These are phyloP conservation scores for Petrocephalus sullivani DNA, from an alignment of 2,797 vertebrate species.

Conservation along the genomic window DNA sequence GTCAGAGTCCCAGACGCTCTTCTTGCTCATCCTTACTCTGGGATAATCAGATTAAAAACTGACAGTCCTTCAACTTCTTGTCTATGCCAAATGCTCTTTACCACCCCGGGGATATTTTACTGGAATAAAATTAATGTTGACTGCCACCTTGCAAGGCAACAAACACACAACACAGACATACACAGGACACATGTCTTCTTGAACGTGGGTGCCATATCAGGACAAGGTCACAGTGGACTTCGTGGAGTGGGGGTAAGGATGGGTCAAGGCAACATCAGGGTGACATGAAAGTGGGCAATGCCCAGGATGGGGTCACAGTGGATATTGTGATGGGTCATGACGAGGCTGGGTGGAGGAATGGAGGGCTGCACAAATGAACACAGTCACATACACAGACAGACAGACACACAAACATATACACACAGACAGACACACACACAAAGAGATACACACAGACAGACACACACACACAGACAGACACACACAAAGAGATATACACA, in stretches of 20 bases:
- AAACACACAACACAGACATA: not conserved
- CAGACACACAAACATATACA: not conserved
- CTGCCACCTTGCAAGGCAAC: not conserved
- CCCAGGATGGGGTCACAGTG: not conserved
- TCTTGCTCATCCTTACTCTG: slow-evolving; percentile 28
- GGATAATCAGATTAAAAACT: not conserved
- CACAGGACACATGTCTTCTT: not conserved
- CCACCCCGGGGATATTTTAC: not conserved
- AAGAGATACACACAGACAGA: not conserved
- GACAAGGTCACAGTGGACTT: not conserved
- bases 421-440: not conserved
- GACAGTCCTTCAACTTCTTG: not conserved
- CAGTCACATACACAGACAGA: not conserved
- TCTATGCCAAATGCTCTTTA: not conserved
- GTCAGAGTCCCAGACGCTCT: slow-evolving; percentile 28
- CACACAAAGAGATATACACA: not conserved
- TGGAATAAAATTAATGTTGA: not conserved
- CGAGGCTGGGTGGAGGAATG: not conserved
- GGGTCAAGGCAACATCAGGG: not conserved
- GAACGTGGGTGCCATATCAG: not conserved
- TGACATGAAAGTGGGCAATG: not conserved
- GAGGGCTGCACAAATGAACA: not conserved
- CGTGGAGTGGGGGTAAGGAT: not conserved
- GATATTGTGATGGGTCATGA: not conserved
- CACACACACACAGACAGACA: not conserved